Percentiles rank a stretch among this genome's conserved stretches.
phyloP scores from a whole-genome alignment of 92 coral and sea anemone genomes.

The Porites divaricata region DNA sequence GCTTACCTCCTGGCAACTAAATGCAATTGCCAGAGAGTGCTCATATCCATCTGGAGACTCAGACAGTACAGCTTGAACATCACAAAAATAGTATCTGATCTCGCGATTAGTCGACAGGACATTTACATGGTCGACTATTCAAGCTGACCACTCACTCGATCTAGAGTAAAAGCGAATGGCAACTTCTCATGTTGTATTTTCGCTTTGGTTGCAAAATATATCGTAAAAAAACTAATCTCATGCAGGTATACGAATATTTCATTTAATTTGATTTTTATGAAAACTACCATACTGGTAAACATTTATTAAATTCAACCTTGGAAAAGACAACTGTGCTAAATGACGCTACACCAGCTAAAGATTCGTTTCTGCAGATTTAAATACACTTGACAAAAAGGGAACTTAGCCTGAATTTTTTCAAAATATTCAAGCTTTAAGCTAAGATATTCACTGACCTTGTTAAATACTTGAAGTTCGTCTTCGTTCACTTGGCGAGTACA shows the following conservation, averaged over 20 bases:
- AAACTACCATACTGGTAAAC: not conserved
- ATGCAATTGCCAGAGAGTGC: not conserved
- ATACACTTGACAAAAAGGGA: not conserved
- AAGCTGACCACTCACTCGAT: not conserved
- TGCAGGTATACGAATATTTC: constrained; percentile 1
- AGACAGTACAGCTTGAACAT: not conserved
- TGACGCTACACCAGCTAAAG: not conserved
- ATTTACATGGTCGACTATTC: not conserved
- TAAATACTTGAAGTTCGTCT: constrained; percentile 77
- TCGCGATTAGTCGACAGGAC: not conserved
- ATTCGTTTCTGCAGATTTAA: not conserved
- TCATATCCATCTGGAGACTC: not conserved
- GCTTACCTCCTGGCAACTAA: constrained; percentile 8
- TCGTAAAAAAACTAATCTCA: not conserved
- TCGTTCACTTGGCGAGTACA: constrained; percentile 78
- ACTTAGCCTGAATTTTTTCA: no score
- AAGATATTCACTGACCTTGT: constrained; percentile 61
- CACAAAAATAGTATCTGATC: not conserved
- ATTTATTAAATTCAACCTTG: not conserved
- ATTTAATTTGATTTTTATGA: constrained; percentile 14
- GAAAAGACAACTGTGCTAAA: not conserved
- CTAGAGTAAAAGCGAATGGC: not conserved
- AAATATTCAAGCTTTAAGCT: not conserved
- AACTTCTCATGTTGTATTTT: not conserved
- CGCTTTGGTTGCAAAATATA: not conserved